These are phyloP conservation scores for Ips nitidus DNA, from an alignment of 1,140 invertebrate species.

Conservation along the genomic window DNA sequence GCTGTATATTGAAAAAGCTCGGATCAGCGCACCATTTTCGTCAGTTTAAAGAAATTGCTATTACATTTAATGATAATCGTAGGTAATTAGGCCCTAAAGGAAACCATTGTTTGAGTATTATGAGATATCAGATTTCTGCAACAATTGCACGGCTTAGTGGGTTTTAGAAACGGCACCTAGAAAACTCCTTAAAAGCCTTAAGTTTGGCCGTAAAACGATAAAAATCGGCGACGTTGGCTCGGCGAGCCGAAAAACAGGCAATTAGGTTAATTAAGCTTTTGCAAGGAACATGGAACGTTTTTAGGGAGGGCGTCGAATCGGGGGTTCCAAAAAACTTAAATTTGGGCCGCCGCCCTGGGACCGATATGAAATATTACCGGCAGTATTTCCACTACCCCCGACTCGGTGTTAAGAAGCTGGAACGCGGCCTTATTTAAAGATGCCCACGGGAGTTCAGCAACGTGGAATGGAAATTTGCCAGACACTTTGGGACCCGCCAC, in stretches of 20 bases:
- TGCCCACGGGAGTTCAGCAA: slow-evolving; percentile 18
- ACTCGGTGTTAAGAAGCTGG: slow-evolving; percentile 33
- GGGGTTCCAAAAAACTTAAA: slow-evolving; percentile 28
- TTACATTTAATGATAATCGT: no score
- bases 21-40: no score
- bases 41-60: no score
- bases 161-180: slow-evolving; percentile 3
- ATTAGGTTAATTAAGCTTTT: slow-evolving; percentile 44
- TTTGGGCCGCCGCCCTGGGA: slow-evolving; percentile 37
- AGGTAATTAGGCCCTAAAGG: no score
- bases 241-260: slow-evolving; percentile 40
- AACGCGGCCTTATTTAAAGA: slow-evolving; percentile 32
- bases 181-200: slow-evolving; percentile 24
- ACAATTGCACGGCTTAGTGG: background rate
- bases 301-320: slow-evolving; percentile 16
- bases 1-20: no score
- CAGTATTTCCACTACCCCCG: slow-evolving; percentile 25
- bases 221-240: slow-evolving; percentile 37
- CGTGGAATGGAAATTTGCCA: slow-evolving; percentile 11
- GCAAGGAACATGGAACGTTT: slow-evolving; percentile 36
- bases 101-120: no score
- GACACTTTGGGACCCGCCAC: background rate
- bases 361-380: slow-evolving; percentile 42
- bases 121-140: no score
- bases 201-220: slow-evolving; percentile 39